These are phyloP conservation scores for Microcebus ravelobensis DNA, from an alignment of 2,113 vertebrate genomes.

Conservation along the genomic window DNA sequence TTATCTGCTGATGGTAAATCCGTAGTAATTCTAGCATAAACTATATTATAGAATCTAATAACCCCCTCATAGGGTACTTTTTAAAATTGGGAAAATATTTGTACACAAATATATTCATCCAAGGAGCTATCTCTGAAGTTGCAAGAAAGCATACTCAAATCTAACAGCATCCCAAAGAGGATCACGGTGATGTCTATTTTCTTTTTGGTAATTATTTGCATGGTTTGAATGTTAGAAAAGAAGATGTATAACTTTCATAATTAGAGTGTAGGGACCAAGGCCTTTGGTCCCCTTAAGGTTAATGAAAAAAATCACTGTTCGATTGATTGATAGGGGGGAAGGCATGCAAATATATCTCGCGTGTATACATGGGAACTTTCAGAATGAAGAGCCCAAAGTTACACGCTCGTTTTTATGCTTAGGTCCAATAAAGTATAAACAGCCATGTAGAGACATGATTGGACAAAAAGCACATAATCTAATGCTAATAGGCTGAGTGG, in stretches of 20 bases:
- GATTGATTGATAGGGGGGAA: too few species aligned
- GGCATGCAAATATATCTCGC: too few species aligned
- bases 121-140: constrained; percentile 9
- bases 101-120: not conserved
- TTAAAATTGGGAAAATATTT: constrained; percentile 14
- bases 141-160: not conserved
- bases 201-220: not conserved
- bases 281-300: too few species aligned
- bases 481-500: too few species aligned
- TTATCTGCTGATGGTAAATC: constrained; percentile 62
- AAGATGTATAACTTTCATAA: not conserved
- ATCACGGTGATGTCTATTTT: not conserved
- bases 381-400: too few species aligned
- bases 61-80: constrained; percentile 22
- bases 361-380: too few species aligned
- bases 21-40: constrained; percentile 9
- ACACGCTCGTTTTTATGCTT: too few species aligned
- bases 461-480: too few species aligned
- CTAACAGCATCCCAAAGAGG: not conserved
- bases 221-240: not conserved
- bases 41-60: not conserved
- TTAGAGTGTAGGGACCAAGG: not conserved
- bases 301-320: too few species aligned
- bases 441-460: too few species aligned
- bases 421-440: too few species aligned